Evolutionary conservation across 92 coral and sea anemone genomes (phyloP), one percentile per base, ranked within the genome.

Genomic region (Porites evermanni): DNA sequence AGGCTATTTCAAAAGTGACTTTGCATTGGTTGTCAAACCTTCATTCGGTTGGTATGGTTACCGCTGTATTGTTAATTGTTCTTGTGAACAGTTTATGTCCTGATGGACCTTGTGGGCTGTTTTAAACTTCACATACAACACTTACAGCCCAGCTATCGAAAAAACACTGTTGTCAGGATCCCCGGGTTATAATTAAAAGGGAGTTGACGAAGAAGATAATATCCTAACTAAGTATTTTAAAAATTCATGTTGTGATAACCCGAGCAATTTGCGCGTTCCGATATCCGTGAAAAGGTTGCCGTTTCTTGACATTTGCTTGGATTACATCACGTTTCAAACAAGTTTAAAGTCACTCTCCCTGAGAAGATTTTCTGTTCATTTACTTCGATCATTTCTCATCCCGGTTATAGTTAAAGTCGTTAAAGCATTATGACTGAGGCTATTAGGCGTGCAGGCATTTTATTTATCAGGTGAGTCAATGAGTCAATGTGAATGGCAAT

Each of bases 191-290:
- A 24, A 79, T 58, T 26, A 47, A 21, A 19, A 64, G 13, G 50
- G 72, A 14, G 64, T 47, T 79, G 72, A 79, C 65, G 60, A 19
- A 20, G 51, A 13, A 47, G 72, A 64, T 79, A 78, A 44, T 19
- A 19, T 13, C 83, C 13, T 9, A 64, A 79, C 83, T 79, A 13
- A 21, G n/a, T 64, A 79, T 79, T 79, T 17, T 1, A 65, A 65
- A 63, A 44, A 64, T 79, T 64, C 72, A 8, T 79, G 72, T 47
- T 64, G n/a, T 44, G 83, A 79, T 79, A 79, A 79, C 83, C 72
- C 65, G n/a, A 5, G 72, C 72, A 23, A 47, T 19, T 79, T 18
- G 38, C 12, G 44, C n/a, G 19, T 61, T n/a, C 82, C 12, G 18
- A 64, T 63, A 38, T 64, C 32, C 24, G 2, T 26, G 53, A 58